Evolutionary conservation across 1,140 invertebrate species (phyloP).

Genomic region (Apis dorsata): DNA sequence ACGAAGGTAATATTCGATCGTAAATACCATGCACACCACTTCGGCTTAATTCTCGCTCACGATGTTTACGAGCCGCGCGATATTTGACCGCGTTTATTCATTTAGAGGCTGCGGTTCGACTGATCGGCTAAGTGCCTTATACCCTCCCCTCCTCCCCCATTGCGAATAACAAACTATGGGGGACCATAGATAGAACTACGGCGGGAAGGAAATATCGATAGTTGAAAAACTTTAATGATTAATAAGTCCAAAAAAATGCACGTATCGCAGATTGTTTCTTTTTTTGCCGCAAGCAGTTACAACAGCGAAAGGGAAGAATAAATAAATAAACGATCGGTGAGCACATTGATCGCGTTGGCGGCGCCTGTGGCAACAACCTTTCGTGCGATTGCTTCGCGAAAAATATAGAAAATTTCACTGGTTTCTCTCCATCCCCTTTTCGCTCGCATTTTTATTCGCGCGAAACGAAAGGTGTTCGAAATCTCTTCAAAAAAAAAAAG

Average conservation of each 20-base stretch:
- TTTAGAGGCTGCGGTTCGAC: not conserved
- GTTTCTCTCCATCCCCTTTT: too few species aligned
- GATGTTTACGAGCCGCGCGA: not conserved
- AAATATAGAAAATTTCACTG: not conserved
- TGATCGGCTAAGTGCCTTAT: not conserved
- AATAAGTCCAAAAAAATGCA: not conserved
- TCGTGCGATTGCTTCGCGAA: not conserved
- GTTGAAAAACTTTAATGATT: not conserved
- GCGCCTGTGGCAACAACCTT: not conserved
- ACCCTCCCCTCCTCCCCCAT: not conserved
- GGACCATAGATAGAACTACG: not conserved
- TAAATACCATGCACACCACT: not conserved
- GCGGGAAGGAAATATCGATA: not conserved
- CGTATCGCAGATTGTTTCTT: too few species aligned
- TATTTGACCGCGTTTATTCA: not conserved
- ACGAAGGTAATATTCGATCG: not conserved
- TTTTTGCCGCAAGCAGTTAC: too few species aligned
- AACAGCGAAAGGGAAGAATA: not conserved
- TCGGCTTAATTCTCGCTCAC: not conserved
- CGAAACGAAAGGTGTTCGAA: too few species aligned
- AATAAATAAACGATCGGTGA: not conserved
- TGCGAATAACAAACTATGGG: not conserved
- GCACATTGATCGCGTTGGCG: not conserved
- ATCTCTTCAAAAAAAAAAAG: too few species aligned
- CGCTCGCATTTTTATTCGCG: too few species aligned